Evolutionary conservation across 2,888 invertebrate genomes (phyloP), one percentile per base, ranked within the genome.

Genomic region (Eucriotettix oculatus): DNA sequence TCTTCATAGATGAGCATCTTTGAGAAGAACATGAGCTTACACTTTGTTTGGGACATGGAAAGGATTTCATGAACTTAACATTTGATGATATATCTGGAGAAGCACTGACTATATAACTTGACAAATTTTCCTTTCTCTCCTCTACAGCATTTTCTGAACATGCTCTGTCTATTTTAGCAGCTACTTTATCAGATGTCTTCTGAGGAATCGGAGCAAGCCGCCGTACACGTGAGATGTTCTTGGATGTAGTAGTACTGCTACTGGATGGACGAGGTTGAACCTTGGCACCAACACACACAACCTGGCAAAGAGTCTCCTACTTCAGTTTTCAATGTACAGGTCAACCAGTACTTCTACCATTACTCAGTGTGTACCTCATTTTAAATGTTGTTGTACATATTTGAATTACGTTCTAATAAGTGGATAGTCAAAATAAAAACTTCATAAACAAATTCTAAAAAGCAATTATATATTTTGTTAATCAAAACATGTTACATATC

Each of bases 101-200:
- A 42, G 58, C 54, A 16, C 55, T 41, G 17, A 43, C 40, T 40
- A 52, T 56, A 14, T 60, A 58, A 41, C 52, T 56, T 12, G 61
- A 57, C 16, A 63, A 10, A 44, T 63, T 63, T 29, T 63, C 63
- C 43, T 63, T 63, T 11, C 63, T 56, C 17, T 63, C 63, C n/a
- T 48, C 48, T 5, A n/a, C 48, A 14, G 48, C 48, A 48, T 48
- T 48, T 40, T n/a, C 58, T 52, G 53, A 10, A 42, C 53, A 17
- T 29, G 53, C 10, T 7, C 29, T 29, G 29, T 29, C 29, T 29
- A 29, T 7, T 29, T 29, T 29, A 29, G 29, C 29, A 5, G 29
- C 29, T 5, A 29, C 29, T 29, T 29, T 29, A 29, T 29, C 29
- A 29, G 29, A 29, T 29, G 29, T 29, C 29, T 29, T 29, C 29